A percentile compares a stretch with the other conserved stretches of the same genome.
These are phyloP conservation scores for Trissolcus brochymenae DNA, from an alignment of 2,888 invertebrate genomes.

Conservation along the genomic window DNA sequence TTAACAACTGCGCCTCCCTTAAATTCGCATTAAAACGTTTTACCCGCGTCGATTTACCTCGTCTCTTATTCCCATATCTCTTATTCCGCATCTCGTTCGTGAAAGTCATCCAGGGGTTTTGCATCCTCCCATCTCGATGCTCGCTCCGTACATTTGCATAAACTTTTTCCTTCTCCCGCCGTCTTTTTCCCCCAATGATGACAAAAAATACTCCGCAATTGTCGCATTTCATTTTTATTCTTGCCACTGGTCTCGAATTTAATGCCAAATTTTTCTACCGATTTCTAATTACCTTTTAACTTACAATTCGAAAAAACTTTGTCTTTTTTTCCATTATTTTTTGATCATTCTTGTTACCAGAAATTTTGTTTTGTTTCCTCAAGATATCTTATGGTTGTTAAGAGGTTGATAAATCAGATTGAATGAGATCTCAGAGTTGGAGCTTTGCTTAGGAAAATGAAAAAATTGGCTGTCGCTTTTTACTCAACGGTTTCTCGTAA, in stretches of 20 bases:
- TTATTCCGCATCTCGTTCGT: constrained; percentile 50
- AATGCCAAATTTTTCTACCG: not conserved
- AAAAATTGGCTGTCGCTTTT: constrained; percentile 28
- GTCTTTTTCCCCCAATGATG: constrained; percentile 6
- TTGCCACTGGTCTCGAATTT: not conserved
- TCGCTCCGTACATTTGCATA: constrained; percentile 40
- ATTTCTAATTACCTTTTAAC: no score
- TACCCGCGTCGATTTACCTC: constrained; percentile 44
- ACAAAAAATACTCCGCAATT: constrained; percentile 25
- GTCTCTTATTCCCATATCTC: constrained; percentile 46
- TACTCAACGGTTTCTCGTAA: constrained; percentile 31
- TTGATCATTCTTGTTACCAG: no score
- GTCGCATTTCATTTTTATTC: constrained; percentile 20
- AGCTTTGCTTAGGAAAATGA: constrained; percentile 11
- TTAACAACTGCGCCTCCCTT: constrained; percentile 29
- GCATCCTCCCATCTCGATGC: constrained; percentile 33
- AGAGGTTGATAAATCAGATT: no score
- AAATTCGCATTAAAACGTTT: constrained; percentile 50
- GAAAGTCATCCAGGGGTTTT: constrained; percentile 47
- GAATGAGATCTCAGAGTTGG: constrained; percentile 19
- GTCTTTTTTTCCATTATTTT: no score
- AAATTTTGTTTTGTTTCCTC: no score
- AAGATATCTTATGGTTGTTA: no score
- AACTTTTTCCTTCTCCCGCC: constrained; percentile 3
- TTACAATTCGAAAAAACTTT: no score